Percentiles rank a stretch among this genome's conserved stretches.
Conservation (phyloP, 2,888 invertebrate species). For the Vesta saturnalis region DNA sequence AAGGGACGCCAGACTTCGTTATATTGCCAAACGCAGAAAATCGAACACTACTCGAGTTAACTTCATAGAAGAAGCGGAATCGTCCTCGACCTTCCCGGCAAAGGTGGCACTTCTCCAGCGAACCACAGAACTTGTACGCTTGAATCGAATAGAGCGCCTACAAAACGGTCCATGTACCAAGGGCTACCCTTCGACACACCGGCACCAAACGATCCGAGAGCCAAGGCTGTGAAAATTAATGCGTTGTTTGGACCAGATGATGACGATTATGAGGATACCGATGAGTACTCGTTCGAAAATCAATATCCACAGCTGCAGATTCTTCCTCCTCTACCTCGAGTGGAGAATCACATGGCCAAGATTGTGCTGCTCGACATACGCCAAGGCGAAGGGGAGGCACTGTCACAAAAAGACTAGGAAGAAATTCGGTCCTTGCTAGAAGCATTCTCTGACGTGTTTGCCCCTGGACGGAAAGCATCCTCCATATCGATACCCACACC, state of each 20-base stretch:
- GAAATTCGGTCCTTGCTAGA: not conserved
- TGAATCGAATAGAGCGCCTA: not conserved
- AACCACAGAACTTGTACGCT: not conserved
- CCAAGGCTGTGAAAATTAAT: not conserved
- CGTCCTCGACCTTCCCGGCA: not conserved
- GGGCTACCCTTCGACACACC: not conserved
- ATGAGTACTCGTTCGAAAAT: not conserved
- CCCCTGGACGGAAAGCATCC: slow-evolving; percentile 6
- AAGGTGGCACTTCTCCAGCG: not conserved
- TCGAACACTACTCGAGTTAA: not conserved
- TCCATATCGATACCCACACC: not conserved
- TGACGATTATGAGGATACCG: not conserved
- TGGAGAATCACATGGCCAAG: too few species aligned
- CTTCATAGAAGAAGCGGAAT: not conserved
- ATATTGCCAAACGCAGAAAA: not conserved
- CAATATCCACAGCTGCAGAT: not conserved
- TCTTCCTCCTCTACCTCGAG: not conserved
- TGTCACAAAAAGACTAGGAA: not conserved
- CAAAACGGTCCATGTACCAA: not conserved
- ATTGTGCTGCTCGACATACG: not conserved
- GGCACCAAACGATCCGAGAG: not conserved
- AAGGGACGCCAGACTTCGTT: not conserved
- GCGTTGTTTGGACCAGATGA: not conserved
- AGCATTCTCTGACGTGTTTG: not conserved
- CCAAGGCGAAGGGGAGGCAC: not conserved